Evolutionary conservation across 1,140 invertebrate genomes (phyloP).

Genomic region (Ptiloglossa arizonensis): DNA sequence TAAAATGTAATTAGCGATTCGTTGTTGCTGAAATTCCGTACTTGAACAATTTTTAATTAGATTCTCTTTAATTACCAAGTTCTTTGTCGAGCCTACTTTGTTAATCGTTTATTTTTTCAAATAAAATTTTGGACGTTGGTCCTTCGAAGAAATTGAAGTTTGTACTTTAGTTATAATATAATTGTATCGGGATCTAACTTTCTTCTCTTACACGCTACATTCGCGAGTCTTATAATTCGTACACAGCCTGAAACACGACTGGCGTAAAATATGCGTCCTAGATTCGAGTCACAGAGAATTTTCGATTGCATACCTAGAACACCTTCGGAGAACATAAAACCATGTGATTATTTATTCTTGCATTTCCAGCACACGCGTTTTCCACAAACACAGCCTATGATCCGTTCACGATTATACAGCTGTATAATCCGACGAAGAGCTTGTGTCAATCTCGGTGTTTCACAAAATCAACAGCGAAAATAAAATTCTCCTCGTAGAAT

Average conservation of each 20-base stretch:
- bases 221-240: neutral
- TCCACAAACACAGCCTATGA: neutral
- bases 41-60: too few species aligned
- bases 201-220: too few species aligned
- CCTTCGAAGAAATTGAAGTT: too few species aligned
- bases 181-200: too few species aligned
- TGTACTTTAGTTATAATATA: too few species aligned
- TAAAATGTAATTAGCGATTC: too few species aligned
- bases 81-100: too few species aligned
- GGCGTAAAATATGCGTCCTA: neutral
- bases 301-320: slow-evolving; percentile 9
- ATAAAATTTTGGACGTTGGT: too few species aligned
- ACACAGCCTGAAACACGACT: neutral
- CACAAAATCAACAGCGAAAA: neutral
- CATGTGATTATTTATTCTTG: slow-evolving; percentile 31
- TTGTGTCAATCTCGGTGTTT: neutral
- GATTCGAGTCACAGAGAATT: slow-evolving; percentile 2
- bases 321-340: slow-evolving; percentile 16
- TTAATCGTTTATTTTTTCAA: too few species aligned
- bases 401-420: neutral
- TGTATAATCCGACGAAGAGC: neutral
- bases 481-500: neutral
- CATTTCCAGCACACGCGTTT: neutral
- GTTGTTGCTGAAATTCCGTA: too few species aligned
- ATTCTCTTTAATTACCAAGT: too few species aligned